Evolutionary conservation across 2,888 invertebrate genomes (phyloP).

Genomic region (Troilus luridus): DNA sequence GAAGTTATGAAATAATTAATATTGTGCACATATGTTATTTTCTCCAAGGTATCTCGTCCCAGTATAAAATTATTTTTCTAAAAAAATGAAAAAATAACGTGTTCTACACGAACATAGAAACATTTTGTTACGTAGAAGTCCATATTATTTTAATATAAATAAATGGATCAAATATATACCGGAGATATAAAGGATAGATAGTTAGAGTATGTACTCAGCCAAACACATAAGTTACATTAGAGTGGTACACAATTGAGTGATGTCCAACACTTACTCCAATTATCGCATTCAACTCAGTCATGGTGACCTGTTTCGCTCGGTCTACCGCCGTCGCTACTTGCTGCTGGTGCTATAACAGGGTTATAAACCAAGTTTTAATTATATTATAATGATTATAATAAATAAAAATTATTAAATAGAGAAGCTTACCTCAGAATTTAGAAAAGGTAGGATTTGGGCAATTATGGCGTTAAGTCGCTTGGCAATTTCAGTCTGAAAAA

Average conservation of each 20-base stretch:
- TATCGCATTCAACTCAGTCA: constrained; percentile 94
- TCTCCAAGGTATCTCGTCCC: too few species aligned
- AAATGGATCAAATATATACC: neutral
- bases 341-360: constrained; percentile 80
- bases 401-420: neutral
- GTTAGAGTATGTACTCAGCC: constrained; percentile 18
- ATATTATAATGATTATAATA: neutral
- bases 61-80: too few species aligned
- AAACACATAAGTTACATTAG: constrained; percentile 48
- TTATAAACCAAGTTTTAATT: neutral
- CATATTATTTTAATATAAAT: too few species aligned
- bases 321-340: constrained; percentile 95
- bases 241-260: constrained; percentile 1
- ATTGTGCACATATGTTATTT: too few species aligned
- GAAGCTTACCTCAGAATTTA: constrained; percentile 80
- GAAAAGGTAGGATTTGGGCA: constrained; percentile 92
- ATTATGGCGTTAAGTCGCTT: constrained; percentile 94
- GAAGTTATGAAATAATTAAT: too few species aligned
- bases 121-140: too few species aligned
- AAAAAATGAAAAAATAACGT: too few species aligned
- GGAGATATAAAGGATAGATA: neutral
- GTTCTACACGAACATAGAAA: too few species aligned
- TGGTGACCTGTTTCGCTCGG: constrained; percentile 94
- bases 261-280: constrained; percentile 82
- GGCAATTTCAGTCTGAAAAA: constrained; percentile 92